These are phyloP conservation scores for Cyphomyrus discorhynchus DNA, from an alignment of 2,113 vertebrate species.

Conservation along the genomic window DNA sequence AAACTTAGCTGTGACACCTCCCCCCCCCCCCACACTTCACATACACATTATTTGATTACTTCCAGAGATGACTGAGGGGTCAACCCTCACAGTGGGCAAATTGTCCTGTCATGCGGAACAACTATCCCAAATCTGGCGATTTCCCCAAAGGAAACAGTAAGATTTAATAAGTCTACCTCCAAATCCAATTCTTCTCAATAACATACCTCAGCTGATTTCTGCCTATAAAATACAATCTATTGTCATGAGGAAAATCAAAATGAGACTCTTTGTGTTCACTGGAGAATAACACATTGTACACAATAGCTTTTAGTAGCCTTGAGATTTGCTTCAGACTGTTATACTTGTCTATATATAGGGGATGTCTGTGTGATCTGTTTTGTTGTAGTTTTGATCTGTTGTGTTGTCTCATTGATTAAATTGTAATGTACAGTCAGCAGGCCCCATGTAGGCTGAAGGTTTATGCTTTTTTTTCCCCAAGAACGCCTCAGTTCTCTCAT, in stretches of 20 bases:
- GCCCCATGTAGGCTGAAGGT: not conserved
- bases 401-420: not conserved
- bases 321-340: not conserved
- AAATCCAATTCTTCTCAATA: not conserved
- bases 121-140: slow-evolving; percentile 1
- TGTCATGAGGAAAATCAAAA: not conserved
- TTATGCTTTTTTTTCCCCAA: not conserved
- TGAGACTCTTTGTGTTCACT: not conserved
- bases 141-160: slow-evolving; percentile 18
- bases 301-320: not conserved
- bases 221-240: not conserved
- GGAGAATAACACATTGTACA: not conserved
- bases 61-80: slow-evolving; percentile 18
- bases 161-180: slow-evolving; percentile 13
- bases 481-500: not conserved
- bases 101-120: slow-evolving; percentile 8
- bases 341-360: not conserved
- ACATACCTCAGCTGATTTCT: not conserved
- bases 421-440: not conserved
- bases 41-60: slow-evolving; percentile 10
- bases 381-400: not conserved
- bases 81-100: not conserved
- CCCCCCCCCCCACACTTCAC: not conserved
- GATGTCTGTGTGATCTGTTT: not conserved
- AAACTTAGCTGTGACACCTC: not conserved